Evolutionary conservation across 2,888 invertebrate genomes (phyloP).

Genomic region (Phortica okadai): DNA sequence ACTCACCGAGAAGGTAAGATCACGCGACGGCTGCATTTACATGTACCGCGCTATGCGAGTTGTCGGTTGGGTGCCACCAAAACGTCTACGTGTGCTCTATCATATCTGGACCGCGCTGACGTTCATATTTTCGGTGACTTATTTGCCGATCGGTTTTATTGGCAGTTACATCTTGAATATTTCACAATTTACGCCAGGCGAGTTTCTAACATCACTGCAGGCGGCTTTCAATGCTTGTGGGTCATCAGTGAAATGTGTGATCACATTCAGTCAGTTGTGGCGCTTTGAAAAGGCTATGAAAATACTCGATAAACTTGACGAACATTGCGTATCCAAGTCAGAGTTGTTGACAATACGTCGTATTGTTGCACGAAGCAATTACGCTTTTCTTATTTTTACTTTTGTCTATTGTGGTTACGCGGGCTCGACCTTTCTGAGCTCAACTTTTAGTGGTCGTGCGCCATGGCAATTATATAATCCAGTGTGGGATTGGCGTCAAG

Average conservation of each 20-base stretch:
- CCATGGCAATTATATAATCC: slow-evolving; percentile 66
- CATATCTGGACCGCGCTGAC: slow-evolving; percentile 48
- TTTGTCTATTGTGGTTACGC: slow-evolving; percentile 56
- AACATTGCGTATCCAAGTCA: slow-evolving; percentile 48
- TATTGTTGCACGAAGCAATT: slow-evolving; percentile 55
- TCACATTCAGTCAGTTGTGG: slow-evolving; percentile 52
- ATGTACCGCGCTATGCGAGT: slow-evolving; percentile 54
- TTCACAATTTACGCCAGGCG: slow-evolving; percentile 55
- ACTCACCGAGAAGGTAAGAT: slow-evolving; percentile 43
- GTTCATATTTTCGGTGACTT: slow-evolving; percentile 45
- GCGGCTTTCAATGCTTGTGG: slow-evolving; percentile 60
- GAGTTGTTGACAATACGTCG: slow-evolving; percentile 55
- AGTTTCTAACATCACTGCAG: slow-evolving; percentile 64
- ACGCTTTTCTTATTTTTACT: slow-evolving; percentile 54
- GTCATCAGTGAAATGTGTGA: slow-evolving; percentile 56
- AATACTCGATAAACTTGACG: slow-evolving; percentile 57
- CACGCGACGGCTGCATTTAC: slow-evolving; percentile 57
- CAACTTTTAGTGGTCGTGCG: slow-evolving; percentile 55
- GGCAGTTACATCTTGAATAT: slow-evolving; percentile 55
- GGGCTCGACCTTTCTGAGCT: slow-evolving; percentile 54
- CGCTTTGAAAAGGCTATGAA: slow-evolving; percentile 53
- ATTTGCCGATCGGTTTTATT: slow-evolving; percentile 57
- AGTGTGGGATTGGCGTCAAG: slow-evolving; percentile 58
- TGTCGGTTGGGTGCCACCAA: slow-evolving; percentile 56
- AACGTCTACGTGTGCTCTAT: slow-evolving; percentile 48